A percentile compares a stretch with the other conserved stretches of the same genome.
phyloP scores from a whole-genome alignment of 2,888 invertebrate genomes.

The Platycheirus rosarum region DNA sequence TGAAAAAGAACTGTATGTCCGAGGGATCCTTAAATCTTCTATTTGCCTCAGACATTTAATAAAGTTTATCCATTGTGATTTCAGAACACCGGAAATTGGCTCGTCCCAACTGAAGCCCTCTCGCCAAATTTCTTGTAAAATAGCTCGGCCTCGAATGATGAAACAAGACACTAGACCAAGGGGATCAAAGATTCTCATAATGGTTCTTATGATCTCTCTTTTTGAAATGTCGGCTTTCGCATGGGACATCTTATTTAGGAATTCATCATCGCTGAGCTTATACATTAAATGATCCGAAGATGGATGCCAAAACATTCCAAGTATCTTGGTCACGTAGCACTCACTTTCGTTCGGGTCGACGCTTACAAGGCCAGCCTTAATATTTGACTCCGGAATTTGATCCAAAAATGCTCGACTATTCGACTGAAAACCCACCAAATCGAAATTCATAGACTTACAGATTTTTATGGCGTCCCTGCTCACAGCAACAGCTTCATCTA shows the following conservation, averaged over 20 bases:
- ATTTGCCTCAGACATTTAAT: background rate
- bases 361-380: too few relatives aligned
- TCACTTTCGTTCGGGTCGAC: conserved; percentile 1
- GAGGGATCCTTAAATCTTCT: conserved; percentile 6
- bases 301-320: conserved; percentile 14
- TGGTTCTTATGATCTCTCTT: conserved; percentile 23
- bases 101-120: conserved; percentile 31
- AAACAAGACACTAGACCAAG: conserved; percentile 11
- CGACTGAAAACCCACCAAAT: conserved; percentile 35
- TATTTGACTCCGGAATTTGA: conserved; percentile 3
- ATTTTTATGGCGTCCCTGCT: conserved; percentile 18
- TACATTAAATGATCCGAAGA: conserved; percentile 9
- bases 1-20: background rate
- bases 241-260: background rate
- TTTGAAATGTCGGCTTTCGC: conserved; percentile 13
- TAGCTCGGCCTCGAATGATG: conserved; percentile 21
- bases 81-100: background rate
- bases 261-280: conserved; percentile 12
- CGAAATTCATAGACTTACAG: conserved; percentile 27
- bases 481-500: conserved; percentile 18
- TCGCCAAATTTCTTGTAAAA: conserved; percentile 40
- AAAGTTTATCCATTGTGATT: conserved; percentile 3
- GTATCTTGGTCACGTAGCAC: conserved; percentile 7
- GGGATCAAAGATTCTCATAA: conserved; percentile 39
- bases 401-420: conserved; percentile 6